Evolutionary conservation across 2,113 vertebrate genomes (phyloP), one percentile per base, ranked within the genome.

Genomic region (Ptilorrhoa leucosticta): DNA sequence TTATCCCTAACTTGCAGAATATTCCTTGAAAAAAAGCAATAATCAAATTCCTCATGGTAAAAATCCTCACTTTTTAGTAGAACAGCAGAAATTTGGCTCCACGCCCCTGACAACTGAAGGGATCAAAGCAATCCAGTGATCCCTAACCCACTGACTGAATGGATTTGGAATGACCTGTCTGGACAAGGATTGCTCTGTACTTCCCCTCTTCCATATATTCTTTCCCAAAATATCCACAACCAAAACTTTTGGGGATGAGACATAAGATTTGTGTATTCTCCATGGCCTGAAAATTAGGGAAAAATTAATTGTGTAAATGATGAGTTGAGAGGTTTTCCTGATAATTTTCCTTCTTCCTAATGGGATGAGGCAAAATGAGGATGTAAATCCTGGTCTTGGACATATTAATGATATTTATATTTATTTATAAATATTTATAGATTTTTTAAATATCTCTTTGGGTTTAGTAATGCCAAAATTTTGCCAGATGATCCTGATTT

Each of bases 81-180:
- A 24, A 19, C 9, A 39, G 45, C 22, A 61, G 37, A 61, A 68
- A 80, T 68, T 35, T 42, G 60, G 6, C 27, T 76, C 28, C 21
- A 17, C 3, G 6, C 30, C 15, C 16, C 53, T 16, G 37, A 51
- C 28, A 72, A 37, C 6, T 3, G n/a, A 37, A 85, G 53, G 71
- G 13, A 22, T 61, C 57, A 22, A 51, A 60, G 14, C 3, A 56
- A 44, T 12, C 42, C 0, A 0, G 9, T 17, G 37, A 35, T 73
- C 72, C 28, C 4, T n/a, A 78, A 27, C 11, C 21, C 16, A 3
- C 10, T n/a, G 12, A 2, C 7, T 53, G 48, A 15, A 37, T 4
- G 63, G 47, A 76, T 10, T 0, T 72, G n/a, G 66, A 35, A 56
- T 68, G 22, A 42, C 51, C 26, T 31, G 6, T 31, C 16, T 0